A percentile compares a stretch with the other conserved stretches of the same genome.
phyloP scores from a whole-genome alignment of 2,888 invertebrate species.

The Philopedon plagiatum region DNA sequence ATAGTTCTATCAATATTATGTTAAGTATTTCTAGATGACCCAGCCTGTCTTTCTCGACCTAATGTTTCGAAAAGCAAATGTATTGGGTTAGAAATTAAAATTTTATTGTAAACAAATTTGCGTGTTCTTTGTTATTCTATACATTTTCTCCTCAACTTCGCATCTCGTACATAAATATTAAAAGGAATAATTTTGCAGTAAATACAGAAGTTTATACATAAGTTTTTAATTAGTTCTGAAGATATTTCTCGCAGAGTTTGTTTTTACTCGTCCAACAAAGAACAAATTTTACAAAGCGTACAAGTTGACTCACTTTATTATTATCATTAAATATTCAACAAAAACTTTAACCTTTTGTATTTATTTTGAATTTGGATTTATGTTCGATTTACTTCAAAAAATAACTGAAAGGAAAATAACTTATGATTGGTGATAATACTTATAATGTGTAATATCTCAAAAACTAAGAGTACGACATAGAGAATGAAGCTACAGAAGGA shows the following conservation, averaged over 20 bases:
- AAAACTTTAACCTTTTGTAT: background rate
- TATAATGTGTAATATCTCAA: constrained; percentile 16
- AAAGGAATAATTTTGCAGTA: constrained; percentile 17
- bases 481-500: constrained; percentile 35
- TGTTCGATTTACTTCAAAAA: background rate
- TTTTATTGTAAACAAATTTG: background rate
- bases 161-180: constrained; percentile 7
- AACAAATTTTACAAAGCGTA: constrained; percentile 6
- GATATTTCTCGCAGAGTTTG: constrained; percentile 5
- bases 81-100: background rate
- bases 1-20: no score
- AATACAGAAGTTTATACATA: constrained; percentile 17
- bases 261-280: constrained; percentile 10
- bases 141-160: background rate
- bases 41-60: background rate
- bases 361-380: background rate
- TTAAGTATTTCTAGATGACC: no score
- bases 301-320: background rate
- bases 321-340: background rate
- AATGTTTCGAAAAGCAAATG: no score
- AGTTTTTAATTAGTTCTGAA: constrained; percentile 30
- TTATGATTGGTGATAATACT: constrained; percentile 24
- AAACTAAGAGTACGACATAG: constrained; percentile 32
- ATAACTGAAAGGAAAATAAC: background rate
- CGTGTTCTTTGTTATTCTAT: background rate